Evolutionary conservation across 1,140 invertebrate species (phyloP), one percentile per base, ranked within the genome.

Genomic region (Drosophila sechellia): DNA sequence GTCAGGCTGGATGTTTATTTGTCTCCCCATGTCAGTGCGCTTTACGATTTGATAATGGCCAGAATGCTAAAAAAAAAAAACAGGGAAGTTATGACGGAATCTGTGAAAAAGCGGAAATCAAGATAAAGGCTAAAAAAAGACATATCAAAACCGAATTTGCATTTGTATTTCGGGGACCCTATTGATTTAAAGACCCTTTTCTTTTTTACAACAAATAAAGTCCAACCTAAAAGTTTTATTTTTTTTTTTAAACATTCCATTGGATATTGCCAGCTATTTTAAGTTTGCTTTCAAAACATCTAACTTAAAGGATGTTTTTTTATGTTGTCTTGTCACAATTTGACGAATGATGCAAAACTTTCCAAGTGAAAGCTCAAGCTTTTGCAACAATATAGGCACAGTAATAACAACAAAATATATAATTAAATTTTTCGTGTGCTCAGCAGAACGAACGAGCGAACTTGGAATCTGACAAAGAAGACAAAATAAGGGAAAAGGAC

Each of bases 351-450:
- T 35, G 1, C 15, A 12, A 64, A 77, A 77, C 61, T 64, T 71
- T 54, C 13, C 17, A 27, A 69, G 68, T 68, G 37, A 73, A 73
- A 79, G 58, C 58, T 43, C 34, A 27, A 15, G 48, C 34, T 49
- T 49, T 4, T 68, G 49, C 49, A 61, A 35, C 52, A 53, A 22
- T 54, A 64, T 22, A 61, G 20, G 49, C 15, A 54, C 12, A 48
- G 43, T 46, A 22, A 37, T 31, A 64, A 58, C 49, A 66, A 55
- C 27, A 81, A 60, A 53, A 39, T 46, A 79, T 43, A 76, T 84
- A 84, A 84, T 85, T 85, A 77, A 59, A 85, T 77, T 77, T 46
- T 84, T 84, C 52, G 76, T 77, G 55, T 84, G 80, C 52, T 77
- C 80, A 84, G 80, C 65, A 42, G 50, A 84, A 77, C 61, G 80